phyloP scores from a whole-genome alignment of 2,113 vertebrate species.

The Gnathonemus echidnorhynchus region DNA sequence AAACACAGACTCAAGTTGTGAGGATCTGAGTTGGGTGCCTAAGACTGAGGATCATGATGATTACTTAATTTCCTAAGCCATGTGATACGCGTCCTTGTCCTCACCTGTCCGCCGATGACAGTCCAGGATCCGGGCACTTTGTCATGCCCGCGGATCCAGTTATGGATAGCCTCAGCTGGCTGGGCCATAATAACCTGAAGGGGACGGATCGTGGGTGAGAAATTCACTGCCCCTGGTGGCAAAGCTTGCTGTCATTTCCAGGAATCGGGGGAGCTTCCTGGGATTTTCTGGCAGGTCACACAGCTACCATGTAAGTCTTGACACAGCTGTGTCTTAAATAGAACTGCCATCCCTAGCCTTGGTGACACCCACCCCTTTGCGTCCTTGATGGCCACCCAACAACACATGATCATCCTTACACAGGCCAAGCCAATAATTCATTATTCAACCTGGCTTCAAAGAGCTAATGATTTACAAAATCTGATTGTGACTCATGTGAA shows the following conservation, averaged over 20 bases:
- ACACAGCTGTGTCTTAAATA: constrained; percentile 17
- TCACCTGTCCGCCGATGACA: constrained; percentile 75
- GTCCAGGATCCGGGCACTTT: constrained; percentile 95
- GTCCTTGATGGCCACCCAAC: neutral
- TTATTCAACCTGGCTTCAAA: neutral
- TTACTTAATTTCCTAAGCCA: neutral
- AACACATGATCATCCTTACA: neutral
- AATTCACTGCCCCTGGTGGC: neutral
- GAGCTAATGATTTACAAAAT: neutral
- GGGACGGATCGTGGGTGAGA: neutral
- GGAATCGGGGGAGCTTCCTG: constrained; percentile 11
- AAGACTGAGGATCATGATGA: neutral
- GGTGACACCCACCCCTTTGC: neutral
- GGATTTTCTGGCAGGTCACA: neutral
- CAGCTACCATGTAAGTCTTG: neutral
- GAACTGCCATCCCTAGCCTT: neutral
- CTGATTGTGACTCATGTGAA: neutral
- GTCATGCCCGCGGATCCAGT: constrained; percentile 96
- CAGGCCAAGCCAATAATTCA: neutral
- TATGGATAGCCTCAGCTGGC: constrained; percentile 77
- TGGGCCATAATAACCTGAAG: constrained; percentile 71
- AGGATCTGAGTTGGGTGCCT: neutral
- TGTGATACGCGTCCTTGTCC: neutral
- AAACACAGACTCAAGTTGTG: constrained; percentile 16
- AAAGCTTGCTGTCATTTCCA: constrained; percentile 16